Evolutionary conservation across 2,888 invertebrate species (phyloP).

Genomic region (Strigamia transsilvanica): DNA sequence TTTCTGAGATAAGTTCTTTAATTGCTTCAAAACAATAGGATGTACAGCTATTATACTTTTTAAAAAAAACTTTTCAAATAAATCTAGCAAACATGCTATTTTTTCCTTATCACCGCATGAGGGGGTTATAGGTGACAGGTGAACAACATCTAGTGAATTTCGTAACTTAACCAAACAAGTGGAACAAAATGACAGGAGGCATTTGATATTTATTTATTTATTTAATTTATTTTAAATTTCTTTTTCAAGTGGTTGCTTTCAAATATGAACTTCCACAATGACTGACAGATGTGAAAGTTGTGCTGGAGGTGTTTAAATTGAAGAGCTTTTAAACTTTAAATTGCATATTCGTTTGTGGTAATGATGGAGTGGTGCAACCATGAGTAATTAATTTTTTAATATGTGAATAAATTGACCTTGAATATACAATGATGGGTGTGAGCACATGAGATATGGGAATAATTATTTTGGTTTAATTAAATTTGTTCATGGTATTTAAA

Average conservation of each 20-base stretch:
- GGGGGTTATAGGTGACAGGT: slow-evolving; percentile 47
- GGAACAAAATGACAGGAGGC: slow-evolving; percentile 37
- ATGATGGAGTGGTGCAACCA: not conserved
- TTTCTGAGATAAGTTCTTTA: slow-evolving; percentile 18
- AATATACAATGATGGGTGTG: slow-evolving; percentile 43
- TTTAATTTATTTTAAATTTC: not conserved
- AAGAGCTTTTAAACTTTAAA: too few relatives aligned
- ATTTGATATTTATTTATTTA: not conserved
- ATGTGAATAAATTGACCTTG: not conserved
- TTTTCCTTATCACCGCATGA: slow-evolving; percentile 39
- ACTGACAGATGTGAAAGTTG: not conserved
- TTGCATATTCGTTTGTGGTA: not conserved
- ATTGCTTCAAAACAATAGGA: slow-evolving; percentile 20
- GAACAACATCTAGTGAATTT: slow-evolving; percentile 41
- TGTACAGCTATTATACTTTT: not conserved
- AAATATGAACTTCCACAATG: not conserved
- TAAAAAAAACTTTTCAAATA: not conserved
- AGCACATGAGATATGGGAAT: slow-evolving; percentile 26
- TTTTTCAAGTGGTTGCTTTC: not conserved
- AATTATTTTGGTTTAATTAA: slow-evolving; percentile 18
- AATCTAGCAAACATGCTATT: slow-evolving; percentile 23
- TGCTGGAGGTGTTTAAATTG: too few relatives aligned
- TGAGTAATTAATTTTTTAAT: slow-evolving; percentile 24
- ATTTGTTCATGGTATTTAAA: slow-evolving; percentile 10
- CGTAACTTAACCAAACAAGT: slow-evolving; percentile 7